phyloP scores from a whole-genome alignment of 2,113 vertebrate genomes.

The Anolis sagrei region DNA sequence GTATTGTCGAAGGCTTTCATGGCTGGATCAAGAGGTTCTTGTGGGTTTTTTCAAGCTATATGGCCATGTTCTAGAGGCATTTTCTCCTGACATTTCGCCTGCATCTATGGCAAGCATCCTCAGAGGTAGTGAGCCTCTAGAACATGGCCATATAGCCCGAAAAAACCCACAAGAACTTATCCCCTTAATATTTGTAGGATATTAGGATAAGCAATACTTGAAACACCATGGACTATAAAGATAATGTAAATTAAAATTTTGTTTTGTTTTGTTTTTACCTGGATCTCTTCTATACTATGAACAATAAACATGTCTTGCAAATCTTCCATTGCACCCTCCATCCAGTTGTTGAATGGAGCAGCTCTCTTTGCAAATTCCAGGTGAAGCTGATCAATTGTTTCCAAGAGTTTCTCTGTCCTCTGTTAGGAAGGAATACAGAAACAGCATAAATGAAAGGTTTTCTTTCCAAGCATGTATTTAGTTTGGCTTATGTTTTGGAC shows the following conservation, averaged over 20 bases:
- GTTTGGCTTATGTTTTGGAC: conserved; percentile 19
- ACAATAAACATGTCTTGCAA: conserved; percentile 94
- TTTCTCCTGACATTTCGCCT: too few relatives aligned
- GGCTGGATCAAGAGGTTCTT: too few relatives aligned
- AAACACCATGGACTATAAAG: neutral
- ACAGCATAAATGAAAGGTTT: conserved; percentile 17
- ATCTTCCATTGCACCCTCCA: conserved; percentile 91
- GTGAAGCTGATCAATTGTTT: conserved; percentile 85
- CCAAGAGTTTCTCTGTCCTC: conserved; percentile 83
- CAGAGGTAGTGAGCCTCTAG: too few relatives aligned
- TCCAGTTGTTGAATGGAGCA: conserved; percentile 87
- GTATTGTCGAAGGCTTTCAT: too few relatives aligned
- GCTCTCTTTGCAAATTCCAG: conserved; percentile 85
- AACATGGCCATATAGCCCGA: too few relatives aligned
- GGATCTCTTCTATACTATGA: conserved; percentile 94
- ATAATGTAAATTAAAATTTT: conserved; percentile 14
- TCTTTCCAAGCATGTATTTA: neutral
- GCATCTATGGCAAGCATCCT: too few relatives aligned
- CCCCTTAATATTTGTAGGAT: neutral
- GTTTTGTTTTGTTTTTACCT: conserved; percentile 77
- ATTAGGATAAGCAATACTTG: neutral
- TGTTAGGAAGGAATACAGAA: conserved; percentile 55
- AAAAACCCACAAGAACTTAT: too few relatives aligned
- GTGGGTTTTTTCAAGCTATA: too few relatives aligned
- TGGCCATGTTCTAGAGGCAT: too few relatives aligned